Conservation (phyloP, 2,113 vertebrate genomes). For the Chrysemys picta region DNA sequence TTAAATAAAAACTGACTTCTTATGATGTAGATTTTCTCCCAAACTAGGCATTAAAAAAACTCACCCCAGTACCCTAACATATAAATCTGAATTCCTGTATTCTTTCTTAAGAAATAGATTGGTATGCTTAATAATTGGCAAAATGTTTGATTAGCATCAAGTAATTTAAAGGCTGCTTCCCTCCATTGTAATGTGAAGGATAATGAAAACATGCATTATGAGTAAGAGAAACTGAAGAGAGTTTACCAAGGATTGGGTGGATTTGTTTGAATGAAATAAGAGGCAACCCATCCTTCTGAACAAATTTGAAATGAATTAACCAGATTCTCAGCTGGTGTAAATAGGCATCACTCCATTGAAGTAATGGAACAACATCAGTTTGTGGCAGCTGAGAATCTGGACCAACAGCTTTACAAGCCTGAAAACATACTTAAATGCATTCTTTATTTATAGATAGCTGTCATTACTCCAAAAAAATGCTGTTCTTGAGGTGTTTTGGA, state of each 20-base stretch:
- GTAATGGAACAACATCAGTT: neutral
- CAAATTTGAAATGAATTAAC: neutral
- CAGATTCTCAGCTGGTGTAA: neutral
- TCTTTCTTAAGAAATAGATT: neutral
- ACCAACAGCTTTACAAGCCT: neutral
- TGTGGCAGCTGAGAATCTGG: neutral
- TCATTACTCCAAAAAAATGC: neutral
- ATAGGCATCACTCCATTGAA: neutral
- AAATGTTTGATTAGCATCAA: neutral
- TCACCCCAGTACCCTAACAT: neutral
- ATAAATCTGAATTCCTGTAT: neutral
- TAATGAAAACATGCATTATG: neutral
- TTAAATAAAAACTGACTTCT: neutral
- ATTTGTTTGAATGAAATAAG: neutral
- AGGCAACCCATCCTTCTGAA: neutral
- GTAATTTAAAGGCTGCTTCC: neutral
- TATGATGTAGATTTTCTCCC: neutral
- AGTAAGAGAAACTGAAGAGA: neutral
- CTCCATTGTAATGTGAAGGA: neutral
- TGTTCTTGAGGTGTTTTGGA: neutral
- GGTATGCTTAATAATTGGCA: neutral
- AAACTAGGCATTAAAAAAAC: neutral
- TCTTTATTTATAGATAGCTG: neutral
- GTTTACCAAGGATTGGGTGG: neutral
- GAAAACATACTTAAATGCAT: neutral